These are phyloP conservation scores for Picus viridis DNA, from an alignment of 2,797 vertebrate species.

Conservation along the genomic window DNA sequence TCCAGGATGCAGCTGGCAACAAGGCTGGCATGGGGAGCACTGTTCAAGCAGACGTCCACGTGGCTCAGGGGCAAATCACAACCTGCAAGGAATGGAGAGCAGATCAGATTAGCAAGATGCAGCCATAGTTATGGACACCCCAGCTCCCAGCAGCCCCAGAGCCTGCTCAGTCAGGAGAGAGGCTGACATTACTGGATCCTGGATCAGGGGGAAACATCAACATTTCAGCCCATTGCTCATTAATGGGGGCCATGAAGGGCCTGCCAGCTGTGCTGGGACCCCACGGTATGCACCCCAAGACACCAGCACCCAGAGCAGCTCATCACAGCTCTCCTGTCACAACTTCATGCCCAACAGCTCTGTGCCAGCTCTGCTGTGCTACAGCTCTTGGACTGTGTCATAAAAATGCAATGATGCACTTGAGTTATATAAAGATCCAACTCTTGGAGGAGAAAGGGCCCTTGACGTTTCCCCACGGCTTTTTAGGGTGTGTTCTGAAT, in stretches of 20 bases:
- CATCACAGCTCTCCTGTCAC: neutral
- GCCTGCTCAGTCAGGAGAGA: neutral
- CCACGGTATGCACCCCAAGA: neutral
- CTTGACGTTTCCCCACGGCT: neutral
- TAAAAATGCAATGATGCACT: constrained; percentile 21
- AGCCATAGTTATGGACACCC: neutral
- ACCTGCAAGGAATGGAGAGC: constrained; percentile 9
- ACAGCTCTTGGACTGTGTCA: neutral
- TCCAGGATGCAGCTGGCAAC: neutral
- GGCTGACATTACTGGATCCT: fast-evolving
- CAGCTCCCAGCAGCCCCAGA: neutral
- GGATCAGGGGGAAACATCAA: neutral
- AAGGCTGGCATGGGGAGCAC: neutral
- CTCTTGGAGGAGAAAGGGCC: neutral
- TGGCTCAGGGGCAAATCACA: neutral
- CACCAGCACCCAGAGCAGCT: neutral
- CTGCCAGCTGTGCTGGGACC: neutral
- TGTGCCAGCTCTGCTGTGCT: neutral
- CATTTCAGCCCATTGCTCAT: neutral
- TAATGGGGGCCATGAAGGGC: neutral
- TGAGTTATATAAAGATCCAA: neutral
- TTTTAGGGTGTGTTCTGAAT: neutral
- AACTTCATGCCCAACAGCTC: neutral
- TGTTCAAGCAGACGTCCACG: fast-evolving
- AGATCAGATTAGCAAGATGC: neutral